phyloP scores from a whole-genome alignment of 2,113 vertebrate species.

The Pluvialis apricaria region DNA sequence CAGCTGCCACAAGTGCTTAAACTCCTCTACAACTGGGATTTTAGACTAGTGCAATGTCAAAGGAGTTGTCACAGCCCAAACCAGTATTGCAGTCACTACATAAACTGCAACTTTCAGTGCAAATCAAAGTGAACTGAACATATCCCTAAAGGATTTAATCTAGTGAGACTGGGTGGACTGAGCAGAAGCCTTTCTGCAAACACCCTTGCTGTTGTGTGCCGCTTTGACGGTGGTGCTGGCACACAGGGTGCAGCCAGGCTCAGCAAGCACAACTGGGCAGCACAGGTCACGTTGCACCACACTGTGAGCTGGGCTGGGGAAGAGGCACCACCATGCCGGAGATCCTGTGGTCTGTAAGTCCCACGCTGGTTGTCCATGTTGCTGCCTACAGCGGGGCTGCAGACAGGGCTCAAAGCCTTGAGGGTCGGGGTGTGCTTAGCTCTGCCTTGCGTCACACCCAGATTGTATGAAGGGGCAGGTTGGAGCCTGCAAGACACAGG shows the following conservation, averaged over 20 bases:
- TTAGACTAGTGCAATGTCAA: background rate
- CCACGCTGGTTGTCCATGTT: background rate
- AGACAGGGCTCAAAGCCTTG: background rate
- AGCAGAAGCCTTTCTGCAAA: background rate
- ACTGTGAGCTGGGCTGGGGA: background rate
- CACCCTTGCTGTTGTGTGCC: background rate
- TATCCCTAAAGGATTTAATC: background rate
- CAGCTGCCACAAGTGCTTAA: background rate
- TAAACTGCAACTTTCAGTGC: background rate
- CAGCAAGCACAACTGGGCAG: background rate
- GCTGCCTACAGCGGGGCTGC: background rate
- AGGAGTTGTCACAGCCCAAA: background rate
- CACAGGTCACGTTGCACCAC: rapidly evolving
- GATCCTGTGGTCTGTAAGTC: rapidly evolving
- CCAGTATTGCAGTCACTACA: background rate
- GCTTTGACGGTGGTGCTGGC: background rate
- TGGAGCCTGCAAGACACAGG: background rate
- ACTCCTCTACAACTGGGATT: background rate
- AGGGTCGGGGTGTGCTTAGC: background rate
- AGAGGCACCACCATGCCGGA: background rate
- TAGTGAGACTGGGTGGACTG: background rate
- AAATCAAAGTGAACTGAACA: background rate
- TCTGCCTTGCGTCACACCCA: background rate
- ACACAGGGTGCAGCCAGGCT: background rate
- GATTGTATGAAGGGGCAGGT: background rate